Conservation (phyloP, 2,888 invertebrate species). For the Cartodere bifasciata region DNA sequence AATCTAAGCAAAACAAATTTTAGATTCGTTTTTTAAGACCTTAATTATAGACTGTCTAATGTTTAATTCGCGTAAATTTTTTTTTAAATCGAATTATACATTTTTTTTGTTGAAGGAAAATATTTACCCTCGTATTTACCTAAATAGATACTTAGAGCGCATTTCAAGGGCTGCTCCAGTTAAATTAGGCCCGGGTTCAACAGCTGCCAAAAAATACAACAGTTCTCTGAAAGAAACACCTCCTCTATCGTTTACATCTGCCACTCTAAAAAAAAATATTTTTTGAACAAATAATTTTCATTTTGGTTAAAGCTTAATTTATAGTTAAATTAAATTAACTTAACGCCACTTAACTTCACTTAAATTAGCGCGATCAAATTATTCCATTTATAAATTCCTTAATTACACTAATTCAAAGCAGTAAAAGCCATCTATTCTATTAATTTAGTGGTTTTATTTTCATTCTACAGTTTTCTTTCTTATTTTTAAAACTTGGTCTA, state of each 20-base stretch:
- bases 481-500: no score
- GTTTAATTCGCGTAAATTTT: no score
- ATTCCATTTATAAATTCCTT: no score
- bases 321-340: no score
- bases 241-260: constrained; percentile 39
- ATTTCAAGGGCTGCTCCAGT: constrained; percentile 51
- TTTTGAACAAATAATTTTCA: no score
- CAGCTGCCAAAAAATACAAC: constrained; percentile 47
- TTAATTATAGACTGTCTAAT: constrained; percentile 5
- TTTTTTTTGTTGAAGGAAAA: constrained; percentile 6
- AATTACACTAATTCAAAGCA: no score
- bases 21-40: constrained; percentile 4
- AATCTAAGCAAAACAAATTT: constrained; percentile 39
- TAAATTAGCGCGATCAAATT: no score
- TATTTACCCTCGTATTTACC: constrained; percentile 13
- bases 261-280: constrained; percentile 36
- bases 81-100: constrained; percentile 4
- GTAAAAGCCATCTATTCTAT: no score
- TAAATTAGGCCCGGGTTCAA: constrained; percentile 53
- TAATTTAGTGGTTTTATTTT: no score
- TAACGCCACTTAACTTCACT: no score
- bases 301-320: no score
- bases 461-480: no score
- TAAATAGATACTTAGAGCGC: constrained; percentile 55
- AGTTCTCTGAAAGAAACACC: constrained; percentile 45